Percentiles rank a stretch among this genome's conserved stretches.
Conservation (phyloP, 2,113 vertebrate species). For the Brachypteracias leptosomus region DNA sequence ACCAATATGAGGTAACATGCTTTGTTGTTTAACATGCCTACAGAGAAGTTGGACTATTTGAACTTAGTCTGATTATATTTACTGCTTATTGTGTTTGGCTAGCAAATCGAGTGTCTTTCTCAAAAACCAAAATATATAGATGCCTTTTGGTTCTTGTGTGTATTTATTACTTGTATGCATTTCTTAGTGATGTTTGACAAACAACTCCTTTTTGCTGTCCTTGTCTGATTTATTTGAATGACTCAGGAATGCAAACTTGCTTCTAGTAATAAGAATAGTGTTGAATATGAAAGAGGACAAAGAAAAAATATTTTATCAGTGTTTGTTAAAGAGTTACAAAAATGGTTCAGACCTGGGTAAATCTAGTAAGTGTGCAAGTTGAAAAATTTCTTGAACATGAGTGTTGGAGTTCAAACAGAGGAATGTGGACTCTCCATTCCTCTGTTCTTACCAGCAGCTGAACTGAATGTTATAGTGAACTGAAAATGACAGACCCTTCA, state of each 20-base stretch:
- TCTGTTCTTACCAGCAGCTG: background rate
- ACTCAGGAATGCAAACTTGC: background rate
- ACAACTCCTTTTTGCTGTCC: background rate
- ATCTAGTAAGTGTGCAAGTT: background rate
- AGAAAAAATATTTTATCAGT: background rate
- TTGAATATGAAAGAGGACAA: background rate
- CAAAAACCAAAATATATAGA: background rate
- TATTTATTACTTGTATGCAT: background rate
- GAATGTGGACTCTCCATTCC: fast-evolving
- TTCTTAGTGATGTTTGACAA: background rate
- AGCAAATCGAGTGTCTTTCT: background rate
- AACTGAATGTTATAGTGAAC: background rate
- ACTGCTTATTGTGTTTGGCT: background rate
- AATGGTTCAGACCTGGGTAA: background rate
- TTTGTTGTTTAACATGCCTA: background rate
- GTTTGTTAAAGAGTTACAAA: background rate
- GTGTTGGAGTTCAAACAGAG: background rate
- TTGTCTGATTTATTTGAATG: background rate
- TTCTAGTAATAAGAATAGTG: background rate
- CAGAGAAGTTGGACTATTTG: background rate
- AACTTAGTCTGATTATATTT: background rate
- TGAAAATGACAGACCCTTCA: background rate
- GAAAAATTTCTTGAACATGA: background rate
- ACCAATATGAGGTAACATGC: background rate
- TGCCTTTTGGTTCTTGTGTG: background rate